These are phyloP conservation scores for Bilobella aurantiaca DNA, from an alignment of 1,140 invertebrate species.

Conservation along the genomic window DNA sequence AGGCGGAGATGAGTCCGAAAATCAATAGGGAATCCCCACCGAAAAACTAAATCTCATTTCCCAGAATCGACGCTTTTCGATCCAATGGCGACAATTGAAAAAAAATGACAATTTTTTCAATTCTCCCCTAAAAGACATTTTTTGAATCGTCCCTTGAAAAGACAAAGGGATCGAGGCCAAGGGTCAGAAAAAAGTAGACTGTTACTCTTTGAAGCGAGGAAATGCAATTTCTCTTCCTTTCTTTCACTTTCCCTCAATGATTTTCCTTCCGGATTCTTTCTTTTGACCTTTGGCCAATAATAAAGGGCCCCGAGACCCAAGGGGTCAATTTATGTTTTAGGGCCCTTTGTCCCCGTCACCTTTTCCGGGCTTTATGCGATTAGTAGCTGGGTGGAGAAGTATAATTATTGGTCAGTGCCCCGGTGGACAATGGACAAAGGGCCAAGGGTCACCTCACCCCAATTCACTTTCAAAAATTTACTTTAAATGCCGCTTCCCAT, in stretches of 20 bases:
- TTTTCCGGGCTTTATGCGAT: not conserved
- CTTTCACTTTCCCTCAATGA: not conserved
- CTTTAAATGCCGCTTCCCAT: not conserved
- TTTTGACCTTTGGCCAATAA: constrained; percentile 1
- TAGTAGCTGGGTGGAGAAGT: not conserved
- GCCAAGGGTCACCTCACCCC: not conserved
- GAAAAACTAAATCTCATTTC: not conserved
- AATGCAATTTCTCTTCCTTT: not conserved
- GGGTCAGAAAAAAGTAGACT: not conserved
- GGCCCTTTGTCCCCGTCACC: not conserved
- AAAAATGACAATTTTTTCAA: not conserved
- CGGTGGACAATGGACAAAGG: not conserved
- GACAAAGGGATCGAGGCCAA: constrained; percentile 1
- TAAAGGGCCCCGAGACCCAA: not conserved
- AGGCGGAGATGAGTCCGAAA: no score
- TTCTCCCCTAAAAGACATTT: not conserved
- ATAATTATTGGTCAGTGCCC: constrained; percentile 2
- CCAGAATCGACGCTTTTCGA: no score
- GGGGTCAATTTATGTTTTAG: constrained; percentile 8
- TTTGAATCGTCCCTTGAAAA: not conserved
- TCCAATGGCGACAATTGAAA: not conserved
- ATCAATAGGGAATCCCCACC: not conserved
- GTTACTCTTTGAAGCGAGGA: constrained; percentile 3
- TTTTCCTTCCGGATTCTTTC: constrained; percentile 1
- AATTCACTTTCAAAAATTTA: not conserved